Evolutionary conservation across 2,888 invertebrate genomes (phyloP).

Genomic region (Notodonta dromedarius): DNA sequence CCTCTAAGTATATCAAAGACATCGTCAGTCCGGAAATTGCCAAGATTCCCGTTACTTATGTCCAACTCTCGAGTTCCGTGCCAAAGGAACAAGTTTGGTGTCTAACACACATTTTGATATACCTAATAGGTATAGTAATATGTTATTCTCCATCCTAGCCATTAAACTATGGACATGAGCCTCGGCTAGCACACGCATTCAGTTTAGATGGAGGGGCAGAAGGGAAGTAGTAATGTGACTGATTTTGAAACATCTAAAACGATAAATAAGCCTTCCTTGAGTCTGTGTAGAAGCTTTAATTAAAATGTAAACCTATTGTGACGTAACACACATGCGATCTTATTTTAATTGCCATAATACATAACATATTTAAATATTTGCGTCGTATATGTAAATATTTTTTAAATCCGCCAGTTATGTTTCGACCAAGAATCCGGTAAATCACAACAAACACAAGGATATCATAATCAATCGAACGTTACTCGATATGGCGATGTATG

Average conservation of each 20-base stretch:
- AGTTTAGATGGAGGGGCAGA: background rate
- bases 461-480: conserved; percentile 48
- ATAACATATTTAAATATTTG: background rate
- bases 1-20: conserved; percentile 11
- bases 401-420: too few relatives aligned
- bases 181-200: background rate
- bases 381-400: background rate
- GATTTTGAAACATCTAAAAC: too few relatives aligned
- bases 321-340: too few relatives aligned
- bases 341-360: background rate
- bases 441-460: conserved; percentile 38
- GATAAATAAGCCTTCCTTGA: conserved; percentile 34
- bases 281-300: conserved; percentile 32
- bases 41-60: conserved; percentile 15
- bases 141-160: background rate
- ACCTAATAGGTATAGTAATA: conserved; percentile 3
- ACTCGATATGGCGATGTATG: conserved; percentile 28
- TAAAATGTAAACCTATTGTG: conserved; percentile 25
- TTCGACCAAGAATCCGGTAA: conserved; percentile 20
- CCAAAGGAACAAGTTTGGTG: conserved; percentile 15
- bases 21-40: conserved; percentile 17
- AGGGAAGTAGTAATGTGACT: too few relatives aligned
- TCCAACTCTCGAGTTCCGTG: conserved; percentile 8
- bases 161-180: too few relatives aligned
- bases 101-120: background rate